Evolutionary conservation across 2,888 invertebrate species (phyloP), one percentile per base, ranked within the genome.

Genomic region (Gonocerus acuteangulatus): DNA sequence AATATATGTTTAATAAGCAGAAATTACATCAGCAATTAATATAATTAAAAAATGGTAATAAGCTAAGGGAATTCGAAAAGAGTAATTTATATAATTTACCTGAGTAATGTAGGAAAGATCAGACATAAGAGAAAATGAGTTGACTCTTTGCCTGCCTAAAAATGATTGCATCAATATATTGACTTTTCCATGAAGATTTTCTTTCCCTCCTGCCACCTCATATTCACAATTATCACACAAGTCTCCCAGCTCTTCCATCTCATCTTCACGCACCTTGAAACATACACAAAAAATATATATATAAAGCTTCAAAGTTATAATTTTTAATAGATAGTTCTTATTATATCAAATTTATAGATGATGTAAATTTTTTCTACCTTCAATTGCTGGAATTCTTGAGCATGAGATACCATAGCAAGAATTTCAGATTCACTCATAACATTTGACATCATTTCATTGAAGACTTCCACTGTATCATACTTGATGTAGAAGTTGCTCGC

Each of bases 401-500:
- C 87, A 65, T 86, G 82, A 0, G 95, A 89, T 56, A 99, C 84
- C 83, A 99, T 86, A 65, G 84, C 83, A n/a, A 99, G 78, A 23
- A 95, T 84, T 66, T 91, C 88, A 0, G 84, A 82, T 67, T 93
- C 91, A 2, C 84, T 85, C 90, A 95, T 93, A 22, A 87, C 80
- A 36, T 86, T 82, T 61, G 81, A 81, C 65, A 91, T 80, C 71
- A 84, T 79, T 66, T 92, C 88, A 74, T 95, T 94, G 74, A 96
- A 93, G 18, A 87, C 83, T 73, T 94, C 89, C 69, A 99, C 89
- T 0, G 97, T 97, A 69, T 93, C 92, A 72, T 90, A 89, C 66
- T 95, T 96, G 64, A 99, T 91, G 75, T 99, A 99, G 76, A 88
- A 99, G 74, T 96, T 93, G 72, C 95, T 95, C 0, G 99, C 95